Percentiles rank a stretch among this genome's conserved stretches.
phyloP scores from a whole-genome alignment of 2,113 vertebrate species.

The Dicentrarchus labrax region DNA sequence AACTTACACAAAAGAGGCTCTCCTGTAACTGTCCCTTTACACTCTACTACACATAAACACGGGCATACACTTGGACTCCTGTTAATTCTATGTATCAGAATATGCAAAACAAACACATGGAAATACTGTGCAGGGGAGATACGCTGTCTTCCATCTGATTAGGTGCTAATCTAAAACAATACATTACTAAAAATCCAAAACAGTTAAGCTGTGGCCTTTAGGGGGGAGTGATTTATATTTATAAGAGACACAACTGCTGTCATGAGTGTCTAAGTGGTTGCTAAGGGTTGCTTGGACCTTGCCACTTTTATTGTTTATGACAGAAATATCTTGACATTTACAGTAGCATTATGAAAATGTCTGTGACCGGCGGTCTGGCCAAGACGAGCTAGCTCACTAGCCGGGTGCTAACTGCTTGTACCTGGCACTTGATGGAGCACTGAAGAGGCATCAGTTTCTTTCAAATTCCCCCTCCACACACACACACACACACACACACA shows the following conservation, averaged over 20 bases:
- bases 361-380: slow-evolving; percentile 5
- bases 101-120: slow-evolving; percentile 3
- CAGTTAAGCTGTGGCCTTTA: slow-evolving; percentile 12
- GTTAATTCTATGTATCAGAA: neutral
- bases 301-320: slow-evolving; percentile 27
- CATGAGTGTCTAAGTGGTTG: slow-evolving; percentile 20
- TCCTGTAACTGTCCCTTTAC: slow-evolving; percentile 32
- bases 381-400: slow-evolving; percentile 25
- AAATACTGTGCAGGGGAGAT: neutral
- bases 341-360: slow-evolving; percentile 42
- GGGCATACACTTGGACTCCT: neutral
- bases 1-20: slow-evolving; percentile 19
- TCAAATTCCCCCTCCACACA: slow-evolving; percentile 5
- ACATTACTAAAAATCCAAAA: neutral
- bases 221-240: slow-evolving; percentile 8
- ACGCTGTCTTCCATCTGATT: slow-evolving; percentile 1
- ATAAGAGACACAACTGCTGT: slow-evolving; percentile 7
- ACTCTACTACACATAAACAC: neutral
- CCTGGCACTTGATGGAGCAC: slow-evolving; percentile 56
- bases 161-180: slow-evolving; percentile 3
- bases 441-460: slow-evolving; percentile 43
- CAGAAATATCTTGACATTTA: slow-evolving; percentile 51
- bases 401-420: slow-evolving; percentile 31
- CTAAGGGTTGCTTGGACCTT: slow-evolving; percentile 13
- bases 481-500: slow-evolving; percentile 10